Base-by-base conservation (phyloP, 2,113 vertebrate genomes). In the Emydocephalus ijimae region DNA sequence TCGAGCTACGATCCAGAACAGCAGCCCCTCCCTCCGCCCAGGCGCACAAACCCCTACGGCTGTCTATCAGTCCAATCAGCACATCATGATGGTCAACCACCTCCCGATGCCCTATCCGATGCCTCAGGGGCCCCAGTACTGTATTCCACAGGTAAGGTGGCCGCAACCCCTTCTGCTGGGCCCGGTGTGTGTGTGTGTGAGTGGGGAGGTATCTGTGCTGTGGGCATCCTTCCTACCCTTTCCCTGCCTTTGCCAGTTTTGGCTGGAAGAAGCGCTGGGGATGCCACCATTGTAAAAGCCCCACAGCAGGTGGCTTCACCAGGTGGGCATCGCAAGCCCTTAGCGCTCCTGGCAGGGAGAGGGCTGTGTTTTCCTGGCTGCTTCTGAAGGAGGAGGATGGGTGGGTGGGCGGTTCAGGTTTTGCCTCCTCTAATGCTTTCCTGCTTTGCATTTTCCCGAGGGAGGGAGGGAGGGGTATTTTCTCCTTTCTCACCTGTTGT, bases 31-130 rank as follows among this genome's bases (percentile, higher is more conserved):
- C 94, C 97, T 99, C 96, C 99, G 99, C 92, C 98, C 99, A 0
- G 98, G 98, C 87, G 98, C 98, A 0, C 99, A 99, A 94, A 98
- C 98, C 3, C 98, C 99, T 1, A 98, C 99, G 0, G 98, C 99
- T 0, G 98, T 99, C 81, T 99, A 99, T 95, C 98, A 99, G 89
- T 96, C 99, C 91, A 99, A 98, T 96, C 99, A 99, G 94, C 98
- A 98, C 97, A 99, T 99, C 97, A 99, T 99, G 99, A 99, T 99
- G 99, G 98, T 98, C 5, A 98, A 98, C 97, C 97, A 99, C 97
- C 98, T 95, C 97, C 98, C 97, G 1, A 99, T 99, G 99, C 98
- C 99, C 92, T 99, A 99, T 95, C 98, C 98, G 0, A 98, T 99
- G 93, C 98, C 98, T 90, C 99, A 99, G 97, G 98, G 99, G 52